These are phyloP conservation scores for Eubucco bourcierii DNA, from an alignment of 2,113 vertebrate genomes.

Conservation along the genomic window DNA sequence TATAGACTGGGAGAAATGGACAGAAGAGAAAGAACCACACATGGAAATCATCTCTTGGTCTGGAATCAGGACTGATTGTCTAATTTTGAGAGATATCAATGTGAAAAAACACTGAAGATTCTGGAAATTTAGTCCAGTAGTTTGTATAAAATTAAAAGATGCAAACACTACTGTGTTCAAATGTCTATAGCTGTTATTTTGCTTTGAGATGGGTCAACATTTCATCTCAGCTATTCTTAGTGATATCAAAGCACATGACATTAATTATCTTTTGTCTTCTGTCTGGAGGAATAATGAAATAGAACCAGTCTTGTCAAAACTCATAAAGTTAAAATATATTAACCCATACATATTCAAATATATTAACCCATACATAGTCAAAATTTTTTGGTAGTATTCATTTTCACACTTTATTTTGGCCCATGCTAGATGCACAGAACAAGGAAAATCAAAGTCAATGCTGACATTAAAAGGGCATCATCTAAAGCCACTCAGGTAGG, in stretches of 20 bases:
- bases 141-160: background rate
- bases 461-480: conserved; percentile 30
- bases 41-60: background rate
- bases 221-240: background rate
- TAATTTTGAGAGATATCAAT: background rate
- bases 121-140: background rate
- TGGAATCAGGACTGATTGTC: background rate
- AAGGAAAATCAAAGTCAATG: conserved; percentile 34
- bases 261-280: background rate
- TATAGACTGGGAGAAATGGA: background rate
- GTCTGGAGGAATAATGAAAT: background rate
- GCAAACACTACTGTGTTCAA: background rate
- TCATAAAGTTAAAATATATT: background rate
- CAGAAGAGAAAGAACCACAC: background rate
- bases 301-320: background rate
- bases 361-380: background rate
- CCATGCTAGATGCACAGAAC: conserved; percentile 40
- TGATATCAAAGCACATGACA: background rate
- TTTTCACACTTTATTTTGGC: conserved; percentile 49
- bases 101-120: background rate
- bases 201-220: background rate
- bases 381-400: background rate
- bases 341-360: background rate
- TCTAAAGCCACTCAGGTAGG: conserved; percentile 26
- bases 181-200: background rate